phyloP scores from a whole-genome alignment of 2,797 vertebrate genomes.

The Eulemur coronatus region DNA sequence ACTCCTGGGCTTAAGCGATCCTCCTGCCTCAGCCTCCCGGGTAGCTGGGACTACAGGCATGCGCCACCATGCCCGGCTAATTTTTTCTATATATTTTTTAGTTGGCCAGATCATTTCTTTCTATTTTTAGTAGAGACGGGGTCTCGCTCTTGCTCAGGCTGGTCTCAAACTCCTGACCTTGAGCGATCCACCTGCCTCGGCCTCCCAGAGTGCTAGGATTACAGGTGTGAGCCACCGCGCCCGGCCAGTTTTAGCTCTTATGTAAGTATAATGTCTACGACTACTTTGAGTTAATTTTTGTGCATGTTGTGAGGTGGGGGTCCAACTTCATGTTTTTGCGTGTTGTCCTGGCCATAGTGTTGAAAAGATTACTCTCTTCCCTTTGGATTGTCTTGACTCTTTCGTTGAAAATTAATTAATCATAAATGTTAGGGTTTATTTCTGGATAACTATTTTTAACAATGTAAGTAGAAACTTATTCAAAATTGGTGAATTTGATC shows the following conservation, averaged over 20 bases:
- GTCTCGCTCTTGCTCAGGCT: no score
- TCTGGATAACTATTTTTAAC: neutral
- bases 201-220: no score
- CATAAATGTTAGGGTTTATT: neutral
- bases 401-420: conserved; percentile 23
- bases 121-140: no score
- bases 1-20: no score
- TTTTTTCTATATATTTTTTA: no score
- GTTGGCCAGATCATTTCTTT: no score
- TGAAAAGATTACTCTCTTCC: neutral
- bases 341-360: neutral
- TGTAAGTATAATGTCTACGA: neutral
- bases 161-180: no score
- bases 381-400: neutral
- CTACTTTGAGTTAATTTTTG: neutral
- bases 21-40: no score
- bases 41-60: no score
- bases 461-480: neutral
- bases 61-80: no score
- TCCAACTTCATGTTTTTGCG: neutral
- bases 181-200: no score
- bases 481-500: neutral
- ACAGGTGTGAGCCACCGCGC: no score
- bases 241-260: neutral
- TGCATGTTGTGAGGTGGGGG: neutral